Evolutionary conservation across 2,113 vertebrate species (phyloP), one percentile per base, ranked within the genome.

Genomic region (Ptilonorhynchus violaceus): DNA sequence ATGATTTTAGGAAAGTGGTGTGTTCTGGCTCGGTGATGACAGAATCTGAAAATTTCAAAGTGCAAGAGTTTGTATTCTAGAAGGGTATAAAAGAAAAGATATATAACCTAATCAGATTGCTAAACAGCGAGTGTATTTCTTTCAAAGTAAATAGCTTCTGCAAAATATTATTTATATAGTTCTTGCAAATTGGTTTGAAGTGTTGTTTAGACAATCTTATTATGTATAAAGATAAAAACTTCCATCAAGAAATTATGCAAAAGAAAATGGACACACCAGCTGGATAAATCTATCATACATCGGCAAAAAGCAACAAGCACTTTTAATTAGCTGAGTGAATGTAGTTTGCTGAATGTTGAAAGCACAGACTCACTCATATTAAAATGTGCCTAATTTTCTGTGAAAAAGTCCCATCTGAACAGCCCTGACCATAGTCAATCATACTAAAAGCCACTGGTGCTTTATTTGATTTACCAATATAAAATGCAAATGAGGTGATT

Each of bases 401-500:
- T 98, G 98, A 99, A 99, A 98, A 99, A 99, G 98, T 99, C 99
- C 98, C 99, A 98, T 99, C 99, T 98, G 99, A 99, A 98, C 98
- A 98, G 98, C 98, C 98, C 98, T 98, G 99, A 98, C 99, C 98
- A 98, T 98, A 99, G 99, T 99, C 99, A 99, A 99, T 99, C 99
- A 99, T 98, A 98, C 99, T 99, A 99, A 99, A 99, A 99, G 99
- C 99, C 98, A 99, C 97, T 98, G 99, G 98, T 99, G 99, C 99
- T 99, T 99, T 99, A 99, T 99, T 99, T 99, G 99, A 99, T 99
- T 99, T 99, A 99, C 99, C 99, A 99, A 99, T 99, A 99, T 99
- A 99, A 99, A 99, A 99, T 99, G 99, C 99, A 99, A 99, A 99
- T 99, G 92, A 99, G 99, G 98, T 99, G 99, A 99, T 99, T 99